Conservation (phyloP, 2,113 vertebrate genomes). For the Camelus dromedarius region DNA sequence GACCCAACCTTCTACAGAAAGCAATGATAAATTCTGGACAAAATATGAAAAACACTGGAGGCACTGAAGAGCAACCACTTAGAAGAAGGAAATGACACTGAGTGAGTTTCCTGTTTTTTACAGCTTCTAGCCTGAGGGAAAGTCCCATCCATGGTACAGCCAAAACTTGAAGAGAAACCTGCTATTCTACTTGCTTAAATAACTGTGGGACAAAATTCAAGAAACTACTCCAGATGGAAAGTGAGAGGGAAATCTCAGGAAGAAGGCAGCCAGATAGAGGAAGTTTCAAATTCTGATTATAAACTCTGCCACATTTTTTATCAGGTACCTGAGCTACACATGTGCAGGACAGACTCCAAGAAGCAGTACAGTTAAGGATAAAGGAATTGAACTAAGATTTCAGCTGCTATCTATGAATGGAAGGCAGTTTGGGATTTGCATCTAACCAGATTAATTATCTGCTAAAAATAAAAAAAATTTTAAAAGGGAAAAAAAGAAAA, state of each 20-base stretch:
- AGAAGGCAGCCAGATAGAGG: background rate
- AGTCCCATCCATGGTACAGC: background rate
- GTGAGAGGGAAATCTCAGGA: slow-evolving; percentile 14
- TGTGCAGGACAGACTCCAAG: background rate
- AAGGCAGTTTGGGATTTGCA: slow-evolving; percentile 8
- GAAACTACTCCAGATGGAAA: slow-evolving; percentile 19
- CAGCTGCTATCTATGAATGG: background rate
- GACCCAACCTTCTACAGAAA: slow-evolving; percentile 9
- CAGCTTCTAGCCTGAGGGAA: slow-evolving; percentile 30
- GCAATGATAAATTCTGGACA: slow-evolving; percentile 50
- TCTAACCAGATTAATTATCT: slow-evolving; percentile 23
- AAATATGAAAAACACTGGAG: slow-evolving; percentile 60
- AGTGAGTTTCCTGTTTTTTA: slow-evolving; percentile 55
- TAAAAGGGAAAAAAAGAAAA: background rate
- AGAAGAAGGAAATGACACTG: slow-evolving; percentile 38
- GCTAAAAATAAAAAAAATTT: background rate
- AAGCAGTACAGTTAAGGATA: background rate
- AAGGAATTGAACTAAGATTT: slow-evolving; percentile 34
- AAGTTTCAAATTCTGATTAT: slow-evolving; percentile 49
- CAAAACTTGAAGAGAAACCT: slow-evolving; percentile 52
- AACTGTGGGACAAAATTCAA: slow-evolving; percentile 49
- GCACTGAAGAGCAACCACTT: slow-evolving; percentile 46
- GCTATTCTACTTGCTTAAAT: slow-evolving; percentile 48
- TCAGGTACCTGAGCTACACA: background rate
- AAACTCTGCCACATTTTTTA: slow-evolving; percentile 48